phyloP scores from a whole-genome alignment of 2,113 vertebrate genomes.

The Lampris incognitus region DNA sequence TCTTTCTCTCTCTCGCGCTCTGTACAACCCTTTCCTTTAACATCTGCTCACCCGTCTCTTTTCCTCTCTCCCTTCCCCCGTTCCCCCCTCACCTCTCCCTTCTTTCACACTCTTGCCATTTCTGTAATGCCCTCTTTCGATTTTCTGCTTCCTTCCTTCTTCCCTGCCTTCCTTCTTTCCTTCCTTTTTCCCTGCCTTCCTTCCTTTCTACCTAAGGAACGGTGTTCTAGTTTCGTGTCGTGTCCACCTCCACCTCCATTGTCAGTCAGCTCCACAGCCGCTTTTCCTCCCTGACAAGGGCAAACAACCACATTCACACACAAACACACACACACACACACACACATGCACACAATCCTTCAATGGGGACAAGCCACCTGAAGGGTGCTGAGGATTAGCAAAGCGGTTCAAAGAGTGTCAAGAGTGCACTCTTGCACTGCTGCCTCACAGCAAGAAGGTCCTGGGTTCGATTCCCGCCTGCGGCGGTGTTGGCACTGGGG shows the following conservation, averaged over 20 bases:
- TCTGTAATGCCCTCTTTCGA: neutral
- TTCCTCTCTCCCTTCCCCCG: neutral
- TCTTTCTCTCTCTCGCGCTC: neutral
- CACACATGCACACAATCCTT: conserved; percentile 40
- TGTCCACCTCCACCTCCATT: conserved; percentile 62
- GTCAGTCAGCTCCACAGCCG: conserved; percentile 55
- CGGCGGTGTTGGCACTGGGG: too few relatives aligned
- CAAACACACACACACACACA: conserved; percentile 15
- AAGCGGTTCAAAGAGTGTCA: conserved; percentile 71
- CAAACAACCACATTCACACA: conserved; percentile 6
- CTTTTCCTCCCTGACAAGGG: conserved; percentile 25
- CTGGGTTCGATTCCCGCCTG: too few relatives aligned
- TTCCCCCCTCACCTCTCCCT: too few relatives aligned
- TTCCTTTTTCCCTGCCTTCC: neutral
- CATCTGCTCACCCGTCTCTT: neutral
- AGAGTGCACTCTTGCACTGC: conserved; percentile 19
- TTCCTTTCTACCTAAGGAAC: conserved; percentile 22
- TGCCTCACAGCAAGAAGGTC: too few relatives aligned
- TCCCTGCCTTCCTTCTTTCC: neutral
- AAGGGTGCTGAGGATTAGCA: conserved; percentile 71
- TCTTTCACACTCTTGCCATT: neutral
- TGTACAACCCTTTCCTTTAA: neutral
- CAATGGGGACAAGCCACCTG: conserved; percentile 75
- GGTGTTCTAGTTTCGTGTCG: conserved; percentile 53
- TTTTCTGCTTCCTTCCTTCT: neutral